Base-by-base conservation (phyloP, 2,797 vertebrate species). In the Hyperoplus immaculatus region DNA sequence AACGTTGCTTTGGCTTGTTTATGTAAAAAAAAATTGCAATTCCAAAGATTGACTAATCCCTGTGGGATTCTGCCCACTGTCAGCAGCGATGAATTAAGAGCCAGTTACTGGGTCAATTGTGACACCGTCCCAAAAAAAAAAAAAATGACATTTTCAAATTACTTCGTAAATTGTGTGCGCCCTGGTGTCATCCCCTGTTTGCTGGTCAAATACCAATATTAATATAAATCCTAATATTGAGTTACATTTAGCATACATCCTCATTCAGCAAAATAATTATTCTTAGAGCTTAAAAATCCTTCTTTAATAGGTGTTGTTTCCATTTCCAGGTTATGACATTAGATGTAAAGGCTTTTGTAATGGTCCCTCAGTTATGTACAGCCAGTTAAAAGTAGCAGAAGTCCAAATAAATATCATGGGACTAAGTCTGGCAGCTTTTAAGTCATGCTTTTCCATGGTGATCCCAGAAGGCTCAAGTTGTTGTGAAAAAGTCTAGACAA, bases 11-110 rank as follows among this genome's bases (percentile, higher is more conserved):
- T 0, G 0, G 7, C 5, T 21, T 21, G 1, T 60, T 15, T 42
- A 10, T 42, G 9, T 16, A 4, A 6, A 11, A 10, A 38, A 8
- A 50, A 86, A 64, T 29, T 47, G 67, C 53, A 72, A 72, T 47
- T 65, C 18, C 47, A 18, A 29, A 54, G 36, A 77, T 61, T 78
- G 15, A 54, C 39, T 69, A 16, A 77, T 70, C 69, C 78, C 46
- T 39, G 10, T 61, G 75, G 72, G 74, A 62, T 46, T 82, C 51
- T 50, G 57, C 78, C 73, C 78, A 75, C 74, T 80, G 80, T 57
- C 75, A 68, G 74, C 62, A 72, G 59, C 81, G 89, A 91, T 90
- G 72, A 88, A 85, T 67, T 83, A 86, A 90, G 47, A 75, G 69
- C 63, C 82, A 69, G 71, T 67, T 73, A 29, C 58, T 59, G 73